Percentiles rank a stretch among this genome's conserved stretches.
phyloP scores from a whole-genome alignment of 1,140 invertebrate species.

The Bombus polaris region DNA sequence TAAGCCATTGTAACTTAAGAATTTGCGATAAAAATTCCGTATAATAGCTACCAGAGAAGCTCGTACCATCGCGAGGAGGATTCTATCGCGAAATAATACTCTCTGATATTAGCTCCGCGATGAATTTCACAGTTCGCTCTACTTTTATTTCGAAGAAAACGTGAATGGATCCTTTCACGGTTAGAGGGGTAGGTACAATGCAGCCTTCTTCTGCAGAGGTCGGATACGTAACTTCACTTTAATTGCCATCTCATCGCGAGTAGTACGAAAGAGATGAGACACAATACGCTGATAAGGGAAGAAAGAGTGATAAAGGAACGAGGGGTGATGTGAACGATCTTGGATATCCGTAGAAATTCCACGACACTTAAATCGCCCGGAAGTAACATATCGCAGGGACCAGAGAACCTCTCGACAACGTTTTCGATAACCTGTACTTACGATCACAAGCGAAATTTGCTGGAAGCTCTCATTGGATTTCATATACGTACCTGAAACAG shows the following conservation, averaged over 20 bases:
- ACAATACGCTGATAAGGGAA: constrained; percentile 51
- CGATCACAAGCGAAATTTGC: neutral
- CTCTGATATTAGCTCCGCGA: constrained; percentile 24
- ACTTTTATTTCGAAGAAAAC: constrained; percentile 44
- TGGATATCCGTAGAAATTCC: neutral
- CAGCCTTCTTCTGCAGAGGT: constrained; percentile 50
- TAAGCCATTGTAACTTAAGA: neutral
- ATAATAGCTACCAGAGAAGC: neutral
- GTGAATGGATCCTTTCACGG: constrained; percentile 26
- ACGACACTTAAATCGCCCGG: neutral
- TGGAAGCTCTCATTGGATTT: neutral
- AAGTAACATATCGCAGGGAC: neutral
- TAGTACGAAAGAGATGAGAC: neutral
- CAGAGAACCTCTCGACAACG: neutral
- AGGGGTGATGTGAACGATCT: neutral
- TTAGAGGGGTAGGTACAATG: constrained; percentile 28
- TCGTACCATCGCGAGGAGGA: neutral
- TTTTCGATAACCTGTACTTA: constrained; percentile 38
- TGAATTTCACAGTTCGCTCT: constrained; percentile 28
- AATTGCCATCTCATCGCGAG: constrained; percentile 35
- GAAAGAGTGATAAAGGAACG: constrained; percentile 11
- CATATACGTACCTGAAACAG: constrained; percentile 59
- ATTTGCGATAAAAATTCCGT: neutral
- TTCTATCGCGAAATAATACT: constrained; percentile 19
- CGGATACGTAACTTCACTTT: constrained; percentile 17